A percentile compares a stretch with the other conserved stretches of the same genome.
phyloP scores from a whole-genome alignment of 2,113 vertebrate species.

The Lonchura striata region DNA sequence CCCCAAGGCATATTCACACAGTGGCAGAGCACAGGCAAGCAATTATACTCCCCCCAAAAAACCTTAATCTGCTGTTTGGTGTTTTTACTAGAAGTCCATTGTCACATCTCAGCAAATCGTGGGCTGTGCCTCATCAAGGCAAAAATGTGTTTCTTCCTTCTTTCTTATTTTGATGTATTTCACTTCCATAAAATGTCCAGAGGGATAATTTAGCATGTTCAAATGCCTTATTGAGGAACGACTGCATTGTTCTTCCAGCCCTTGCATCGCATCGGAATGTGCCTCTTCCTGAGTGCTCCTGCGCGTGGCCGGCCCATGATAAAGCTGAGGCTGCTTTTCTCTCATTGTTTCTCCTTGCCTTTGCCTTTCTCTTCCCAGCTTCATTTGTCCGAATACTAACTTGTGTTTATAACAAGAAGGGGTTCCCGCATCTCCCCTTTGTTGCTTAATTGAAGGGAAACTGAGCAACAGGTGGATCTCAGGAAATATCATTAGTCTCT shows the following conservation, averaged over 20 bases:
- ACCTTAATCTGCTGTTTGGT: not conserved
- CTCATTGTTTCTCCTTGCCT: constrained; percentile 23
- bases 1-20: not conserved
- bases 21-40: not conserved
- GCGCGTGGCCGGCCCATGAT: not conserved
- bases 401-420: constrained; percentile 54
- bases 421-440: constrained; percentile 35
- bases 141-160: constrained; percentile 61
- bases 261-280: not conserved
- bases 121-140: constrained; percentile 36
- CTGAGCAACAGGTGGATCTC: constrained; percentile 61
- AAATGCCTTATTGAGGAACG: constrained; percentile 60
- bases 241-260: constrained; percentile 47
- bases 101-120: not conserved
- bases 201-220: constrained; percentile 58
- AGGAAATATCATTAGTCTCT: constrained; percentile 50
- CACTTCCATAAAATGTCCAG: constrained; percentile 61
- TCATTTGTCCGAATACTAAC: constrained; percentile 8
- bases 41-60: not conserved
- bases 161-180: constrained; percentile 65
- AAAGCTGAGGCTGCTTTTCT: constrained; percentile 31
- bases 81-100: constrained; percentile 16
- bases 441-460: constrained; percentile 55
- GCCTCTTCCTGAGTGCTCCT: constrained; percentile 22
- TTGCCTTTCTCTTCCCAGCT: not conserved